Evolutionary conservation across 2,113 vertebrate genomes (phyloP), one percentile per base, ranked within the genome.

Genomic region (Suncus etruscus): DNA sequence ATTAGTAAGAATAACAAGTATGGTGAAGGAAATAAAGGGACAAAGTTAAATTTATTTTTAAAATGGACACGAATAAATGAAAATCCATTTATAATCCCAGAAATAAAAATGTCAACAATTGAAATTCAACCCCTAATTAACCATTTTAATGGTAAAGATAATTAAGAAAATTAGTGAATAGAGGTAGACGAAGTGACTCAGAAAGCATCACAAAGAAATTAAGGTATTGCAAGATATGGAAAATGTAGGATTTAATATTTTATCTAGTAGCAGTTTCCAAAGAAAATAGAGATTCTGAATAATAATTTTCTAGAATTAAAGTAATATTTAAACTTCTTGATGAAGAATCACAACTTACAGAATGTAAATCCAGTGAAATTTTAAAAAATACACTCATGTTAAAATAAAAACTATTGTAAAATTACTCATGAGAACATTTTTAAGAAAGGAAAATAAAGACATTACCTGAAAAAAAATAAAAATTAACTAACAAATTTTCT

Each of bases 401-500:
- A 6, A 25, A 47, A 88, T 63, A 78, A 84, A 93, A 85, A 39
- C 39, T 39, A 39, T 29, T 58, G 0, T 11, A 70, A 16, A 89
- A 85, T 85, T 32, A 74, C 27, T 6, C 80, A 90, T 88, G 12
- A 58, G 58, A 83, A 92, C 86, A 89, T 66, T 70, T 5, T 1
- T 45, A 90, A 87, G 47, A 58, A 61, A 48, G 51, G 24, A 87
- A 39, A 85, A 73, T 68, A 15, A 86, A n/a, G 11, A 65, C 11
- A 73, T 66, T 78, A 72, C 79, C 50, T 86, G 78, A 16, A 83
- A 83, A 83, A 90, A 20, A 11, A 76, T 58, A 69, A 94, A 86
- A 45, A n/a, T 50, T 87, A 8, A 72, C 9, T 31, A 69, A 51
- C 54, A 58, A 15, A 58, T 58, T 20, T 58, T 58, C 11, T 11